Evolutionary conservation across 1,140 invertebrate species (phyloP).

Genomic region (Zaprionus nigranus): DNA sequence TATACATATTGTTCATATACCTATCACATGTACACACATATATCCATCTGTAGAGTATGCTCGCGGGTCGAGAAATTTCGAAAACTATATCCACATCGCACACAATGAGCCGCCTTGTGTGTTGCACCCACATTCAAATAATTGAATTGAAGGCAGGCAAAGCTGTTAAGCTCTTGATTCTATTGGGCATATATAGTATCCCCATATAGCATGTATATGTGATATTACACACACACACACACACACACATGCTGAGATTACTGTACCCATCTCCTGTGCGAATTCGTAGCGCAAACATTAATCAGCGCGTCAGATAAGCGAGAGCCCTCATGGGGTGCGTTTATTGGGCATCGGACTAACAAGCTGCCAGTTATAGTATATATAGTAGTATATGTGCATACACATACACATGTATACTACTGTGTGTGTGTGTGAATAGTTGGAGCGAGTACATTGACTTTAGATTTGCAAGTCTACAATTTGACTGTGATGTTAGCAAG

Average conservation of each 20-base stretch:
- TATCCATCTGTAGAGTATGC: neutral
- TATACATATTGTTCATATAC: no score
- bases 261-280: slow-evolving; percentile 38
- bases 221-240: slow-evolving; percentile 14
- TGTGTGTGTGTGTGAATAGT: neutral
- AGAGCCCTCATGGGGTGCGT: slow-evolving; percentile 18
- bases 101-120: slow-evolving; percentile 57
- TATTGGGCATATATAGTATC: slow-evolving; percentile 18
- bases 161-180: slow-evolving; percentile 59
- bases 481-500: slow-evolving; percentile 46
- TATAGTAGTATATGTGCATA: slow-evolving; percentile 1
- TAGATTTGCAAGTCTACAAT: slow-evolving; percentile 47
- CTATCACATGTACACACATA: neutral
- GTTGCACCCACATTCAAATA: slow-evolving; percentile 54
- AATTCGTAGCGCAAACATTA: slow-evolving; percentile 67
- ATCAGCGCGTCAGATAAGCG: slow-evolving; percentile 42
- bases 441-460: slow-evolving; percentile 55
- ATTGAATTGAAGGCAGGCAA: slow-evolving; percentile 79
- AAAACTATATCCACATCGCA: slow-evolving; percentile 49
- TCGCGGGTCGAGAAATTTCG: slow-evolving; percentile 55
- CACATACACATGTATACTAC: neutral
- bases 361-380: slow-evolving; percentile 25
- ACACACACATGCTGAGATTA: neutral
- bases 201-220: slow-evolving; percentile 18
- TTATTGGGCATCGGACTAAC: slow-evolving; percentile 35